phyloP scores from a whole-genome alignment of 2,888 invertebrate species.

The Athalia cordata region DNA sequence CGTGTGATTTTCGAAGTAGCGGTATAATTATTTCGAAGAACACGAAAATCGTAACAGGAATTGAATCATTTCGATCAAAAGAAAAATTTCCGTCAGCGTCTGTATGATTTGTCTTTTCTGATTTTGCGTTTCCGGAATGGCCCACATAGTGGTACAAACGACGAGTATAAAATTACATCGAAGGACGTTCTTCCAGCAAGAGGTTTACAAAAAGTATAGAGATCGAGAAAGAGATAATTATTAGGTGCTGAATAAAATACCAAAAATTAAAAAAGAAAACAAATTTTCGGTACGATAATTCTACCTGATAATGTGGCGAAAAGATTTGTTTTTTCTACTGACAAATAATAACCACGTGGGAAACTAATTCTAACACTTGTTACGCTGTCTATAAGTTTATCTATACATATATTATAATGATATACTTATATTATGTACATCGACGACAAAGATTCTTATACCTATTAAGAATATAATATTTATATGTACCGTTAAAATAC shows the following conservation, averaged over 20 bases:
- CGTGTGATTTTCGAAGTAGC: too few species aligned
- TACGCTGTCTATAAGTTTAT: slow-evolving; percentile 71
- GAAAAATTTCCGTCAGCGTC: not conserved
- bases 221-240: slow-evolving; percentile 42
- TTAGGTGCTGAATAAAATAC: not conserved
- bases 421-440: not conserved
- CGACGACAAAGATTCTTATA: slow-evolving; percentile 38
- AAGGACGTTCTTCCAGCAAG: slow-evolving; percentile 42
- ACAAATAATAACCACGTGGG: slow-evolving; percentile 56
- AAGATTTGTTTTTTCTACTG: slow-evolving; percentile 28
- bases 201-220: not conserved
- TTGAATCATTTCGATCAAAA: not conserved
- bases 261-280: not conserved
- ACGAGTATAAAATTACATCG: slow-evolving; percentile 46
- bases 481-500: slow-evolving; percentile 38
- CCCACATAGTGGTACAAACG: slow-evolving; percentile 47
- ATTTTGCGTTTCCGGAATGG: slow-evolving; percentile 53
- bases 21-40: not conserved
- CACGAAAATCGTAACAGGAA: not conserved
- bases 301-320: not conserved
- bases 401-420: not conserved
- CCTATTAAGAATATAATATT: slow-evolving; percentile 31
- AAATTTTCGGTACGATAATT: slow-evolving; percentile 30
- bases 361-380: slow-evolving; percentile 67
- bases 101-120: slow-evolving; percentile 35